phyloP scores from a whole-genome alignment of 2,888 invertebrate genomes.

The Drosophila fungiperda region DNA sequence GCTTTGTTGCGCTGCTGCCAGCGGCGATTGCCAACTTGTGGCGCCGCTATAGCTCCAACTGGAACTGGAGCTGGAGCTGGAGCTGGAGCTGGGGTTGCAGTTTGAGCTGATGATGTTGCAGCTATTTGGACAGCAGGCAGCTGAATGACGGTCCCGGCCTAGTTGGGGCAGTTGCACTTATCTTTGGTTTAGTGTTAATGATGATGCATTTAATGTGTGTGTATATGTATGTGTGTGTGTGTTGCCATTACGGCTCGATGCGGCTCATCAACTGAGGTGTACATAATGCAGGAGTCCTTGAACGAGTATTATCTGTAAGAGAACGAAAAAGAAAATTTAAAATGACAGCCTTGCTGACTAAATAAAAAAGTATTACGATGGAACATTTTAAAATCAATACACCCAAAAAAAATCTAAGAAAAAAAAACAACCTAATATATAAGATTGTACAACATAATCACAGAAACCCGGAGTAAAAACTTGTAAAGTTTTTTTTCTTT shows the following conservation, averaged over 20 bases:
- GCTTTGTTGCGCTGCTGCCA: constrained; percentile 44
- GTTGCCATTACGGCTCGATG: constrained; percentile 12
- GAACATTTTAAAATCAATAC: constrained; percentile 51
- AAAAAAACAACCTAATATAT: constrained; percentile 16
- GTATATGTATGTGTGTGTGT: constrained; percentile 47
- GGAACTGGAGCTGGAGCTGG: constrained; percentile 33
- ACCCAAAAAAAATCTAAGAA: background rate
- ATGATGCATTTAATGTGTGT: constrained; percentile 72
- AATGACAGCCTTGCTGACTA: constrained; percentile 50
- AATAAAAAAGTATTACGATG: constrained; percentile 63
- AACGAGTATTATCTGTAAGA: constrained; percentile 74
- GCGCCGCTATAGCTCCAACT: constrained; percentile 8
- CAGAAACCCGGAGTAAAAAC: constrained; percentile 19
- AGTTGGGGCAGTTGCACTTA: constrained; percentile 70
- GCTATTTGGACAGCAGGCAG: constrained; percentile 39
- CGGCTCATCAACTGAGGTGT: constrained; percentile 66
- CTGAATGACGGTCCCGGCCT: constrained; percentile 66
- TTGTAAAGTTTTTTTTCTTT: constrained; percentile 24
- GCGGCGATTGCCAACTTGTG: constrained; percentile 36
- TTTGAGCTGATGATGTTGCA: constrained; percentile 52
- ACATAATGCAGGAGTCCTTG: constrained; percentile 71
- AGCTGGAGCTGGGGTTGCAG: constrained; percentile 38
- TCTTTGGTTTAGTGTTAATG: constrained; percentile 63
- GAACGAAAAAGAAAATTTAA: constrained; percentile 35
- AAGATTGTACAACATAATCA: constrained; percentile 36